These are phyloP conservation scores for Andrena camellia DNA, from an alignment of 2,888 invertebrate genomes.

Conservation along the genomic window DNA sequence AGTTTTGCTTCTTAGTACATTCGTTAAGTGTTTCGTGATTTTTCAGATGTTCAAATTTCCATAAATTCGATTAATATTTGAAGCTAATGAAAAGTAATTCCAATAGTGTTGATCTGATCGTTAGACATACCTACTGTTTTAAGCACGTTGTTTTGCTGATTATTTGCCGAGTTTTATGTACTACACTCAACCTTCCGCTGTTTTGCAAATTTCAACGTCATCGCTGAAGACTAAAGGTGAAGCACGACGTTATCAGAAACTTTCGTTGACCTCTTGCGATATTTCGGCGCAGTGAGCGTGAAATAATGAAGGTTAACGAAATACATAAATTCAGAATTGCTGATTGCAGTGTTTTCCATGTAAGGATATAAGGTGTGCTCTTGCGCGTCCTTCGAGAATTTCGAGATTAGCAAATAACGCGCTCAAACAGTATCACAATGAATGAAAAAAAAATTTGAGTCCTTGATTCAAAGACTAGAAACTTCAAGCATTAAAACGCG, in stretches of 20 bases:
- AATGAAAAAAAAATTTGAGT: no score
- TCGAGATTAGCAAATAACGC: not conserved
- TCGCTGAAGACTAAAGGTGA: not conserved
- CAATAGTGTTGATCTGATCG: not conserved
- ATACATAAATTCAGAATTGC: slow-evolving; percentile 17
- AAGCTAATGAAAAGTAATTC: not conserved
- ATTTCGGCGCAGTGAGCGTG: slow-evolving; percentile 3
- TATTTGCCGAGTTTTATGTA: slow-evolving; percentile 37
- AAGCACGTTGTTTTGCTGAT: not conserved
- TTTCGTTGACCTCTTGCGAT: slow-evolving; percentile 25
- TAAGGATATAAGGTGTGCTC: not conserved
- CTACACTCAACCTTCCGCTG: slow-evolving; percentile 7
- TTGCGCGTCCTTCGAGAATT: not conserved
- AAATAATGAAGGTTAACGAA: slow-evolving; percentile 26
- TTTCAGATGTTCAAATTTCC: not conserved
- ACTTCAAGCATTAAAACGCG: no score
- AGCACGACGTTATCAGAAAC: slow-evolving; percentile 2
- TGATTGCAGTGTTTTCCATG: slow-evolving; percentile 6
- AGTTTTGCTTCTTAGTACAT: not conserved
- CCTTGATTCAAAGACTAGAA: no score
- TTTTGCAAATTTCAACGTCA: slow-evolving; percentile 16
- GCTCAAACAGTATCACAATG: no score
- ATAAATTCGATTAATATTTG: not conserved
- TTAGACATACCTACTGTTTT: not conserved
- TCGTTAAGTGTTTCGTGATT: not conserved